phyloP scores from a whole-genome alignment of 2,797 vertebrate species.

The Enteromius trimaculatus region DNA sequence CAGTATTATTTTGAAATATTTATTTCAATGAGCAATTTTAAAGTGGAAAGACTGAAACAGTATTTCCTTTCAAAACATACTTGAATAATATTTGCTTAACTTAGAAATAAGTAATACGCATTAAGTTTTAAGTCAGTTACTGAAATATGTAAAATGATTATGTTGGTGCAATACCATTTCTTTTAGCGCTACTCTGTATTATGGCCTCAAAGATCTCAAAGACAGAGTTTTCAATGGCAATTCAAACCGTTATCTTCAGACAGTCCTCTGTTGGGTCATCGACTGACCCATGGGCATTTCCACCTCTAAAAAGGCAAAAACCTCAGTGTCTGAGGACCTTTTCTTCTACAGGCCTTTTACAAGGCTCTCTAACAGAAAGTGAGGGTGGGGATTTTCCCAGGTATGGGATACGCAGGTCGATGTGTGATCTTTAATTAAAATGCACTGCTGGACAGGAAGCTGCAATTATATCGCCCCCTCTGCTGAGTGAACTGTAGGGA shows the following conservation, averaged over 20 bases:
- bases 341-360: neutral
- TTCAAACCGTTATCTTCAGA: neutral
- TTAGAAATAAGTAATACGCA: neutral
- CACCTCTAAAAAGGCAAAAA: conserved; percentile 1
- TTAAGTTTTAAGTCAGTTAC: neutral
- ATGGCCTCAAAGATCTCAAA: too few relatives aligned
- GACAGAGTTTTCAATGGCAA: neutral
- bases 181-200: neutral
- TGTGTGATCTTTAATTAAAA: conserved; percentile 72
- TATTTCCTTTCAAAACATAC: neutral
- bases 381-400: conserved; percentile 13
- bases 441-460: conserved; percentile 70
- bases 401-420: conserved; percentile 27
- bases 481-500: conserved; percentile 6
- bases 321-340: neutral
- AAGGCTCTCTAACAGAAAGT: neutral
- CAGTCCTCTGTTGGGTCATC: neutral
- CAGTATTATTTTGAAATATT: neutral
- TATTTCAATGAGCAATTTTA: neutral
- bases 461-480: conserved; percentile 70
- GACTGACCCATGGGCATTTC: neutral
- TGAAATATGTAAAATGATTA: neutral
- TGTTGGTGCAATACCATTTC: neutral
- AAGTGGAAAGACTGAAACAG: neutral
- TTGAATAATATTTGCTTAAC: neutral